Base-by-base conservation (phyloP, 1,140 invertebrate genomes). In the Drosophila insularis region DNA sequence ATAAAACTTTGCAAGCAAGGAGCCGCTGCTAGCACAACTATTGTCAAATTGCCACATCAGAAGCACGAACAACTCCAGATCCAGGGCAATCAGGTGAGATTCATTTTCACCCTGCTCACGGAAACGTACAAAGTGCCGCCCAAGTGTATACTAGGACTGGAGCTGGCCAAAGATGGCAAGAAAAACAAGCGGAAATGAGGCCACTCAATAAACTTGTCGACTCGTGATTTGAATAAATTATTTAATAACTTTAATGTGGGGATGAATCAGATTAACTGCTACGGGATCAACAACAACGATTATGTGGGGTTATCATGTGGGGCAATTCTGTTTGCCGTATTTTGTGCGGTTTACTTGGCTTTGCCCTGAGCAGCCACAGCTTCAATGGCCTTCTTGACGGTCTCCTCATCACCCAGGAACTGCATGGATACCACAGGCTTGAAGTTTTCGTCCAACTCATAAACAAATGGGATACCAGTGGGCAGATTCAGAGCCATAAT, bases 401-500 rank as follows among this genome's bases (percentile, higher is more conserved):
- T 97, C 91, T 97, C 97, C 85, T 98, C 97, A 89, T 98, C 97
- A 6, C 97, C 98, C 54, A 99, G 93, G 92, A 99, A 99, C 91
- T 97, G 95, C 95, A 98, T 96, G 14, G 97, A 96, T 54, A 95
- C 95, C 7, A 98, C 94, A 0, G 98, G 97, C 78, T 97, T 96
- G 79, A 99, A 94, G 85, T 97, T 94, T 74, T 96, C 96, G 92
- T 98, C 97, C 79, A 99, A 92, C 92, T 98, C 97, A 91, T 99
- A 99, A 0, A 98, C 96, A 91, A 99, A 97, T 40, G 98, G 98
- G 90, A 99, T 98, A 53, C 97, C 98, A 86, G 98, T 99, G 11
- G 98, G 98, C 21, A 99, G 94, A 93, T 99, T 99, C 0, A 99
- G 92, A 43, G 94, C 95, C 96, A 98, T 97, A 64, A 99, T 99